Conservation (phyloP, 2,797 vertebrate species). For the Microcaecilia unicolor region DNA sequence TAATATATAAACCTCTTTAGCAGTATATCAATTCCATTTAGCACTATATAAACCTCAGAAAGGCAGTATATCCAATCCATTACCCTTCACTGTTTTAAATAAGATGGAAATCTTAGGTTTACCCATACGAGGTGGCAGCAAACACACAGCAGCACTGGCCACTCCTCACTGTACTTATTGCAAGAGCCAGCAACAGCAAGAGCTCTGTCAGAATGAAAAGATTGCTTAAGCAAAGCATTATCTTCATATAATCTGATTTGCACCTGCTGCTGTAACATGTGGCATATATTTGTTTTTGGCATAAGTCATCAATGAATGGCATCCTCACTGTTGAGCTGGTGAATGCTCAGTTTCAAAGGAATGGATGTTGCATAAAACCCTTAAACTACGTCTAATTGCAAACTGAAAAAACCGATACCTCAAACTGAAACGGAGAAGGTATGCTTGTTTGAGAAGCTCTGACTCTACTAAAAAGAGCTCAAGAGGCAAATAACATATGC, state of each 20-base stretch:
- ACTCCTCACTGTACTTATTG: neutral
- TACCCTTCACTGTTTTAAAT: too few species aligned
- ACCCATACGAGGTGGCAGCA: too few species aligned
- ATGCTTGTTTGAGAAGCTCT: too few species aligned
- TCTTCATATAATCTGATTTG: conserved; percentile 1
- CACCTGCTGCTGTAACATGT: conserved; percentile 11
- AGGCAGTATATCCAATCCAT: too few species aligned
- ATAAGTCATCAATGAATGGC: conserved; percentile 36
- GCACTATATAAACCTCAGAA: too few species aligned
- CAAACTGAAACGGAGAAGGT: conserved; percentile 26
- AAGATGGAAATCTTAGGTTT: too few species aligned
- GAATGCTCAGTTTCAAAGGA: conserved; percentile 8
- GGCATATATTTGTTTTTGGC: conserved; percentile 30
- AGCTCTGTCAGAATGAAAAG: conserved; percentile 3
- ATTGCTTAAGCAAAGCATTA: conserved; percentile 9
- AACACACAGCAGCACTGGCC: too few species aligned
- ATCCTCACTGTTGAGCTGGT: conserved; percentile 11
- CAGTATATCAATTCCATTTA: too few species aligned
- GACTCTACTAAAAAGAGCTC: too few species aligned
- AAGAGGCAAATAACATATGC: too few species aligned
- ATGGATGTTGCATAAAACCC: conserved; percentile 25
- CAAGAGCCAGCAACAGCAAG: conserved; percentile 7
- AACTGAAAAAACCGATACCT: conserved; percentile 23
- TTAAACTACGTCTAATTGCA: conserved; percentile 22
- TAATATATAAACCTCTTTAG: too few species aligned